Conservation (phyloP, 2,113 vertebrate species). For the Ageneiosus marmoratus region DNA sequence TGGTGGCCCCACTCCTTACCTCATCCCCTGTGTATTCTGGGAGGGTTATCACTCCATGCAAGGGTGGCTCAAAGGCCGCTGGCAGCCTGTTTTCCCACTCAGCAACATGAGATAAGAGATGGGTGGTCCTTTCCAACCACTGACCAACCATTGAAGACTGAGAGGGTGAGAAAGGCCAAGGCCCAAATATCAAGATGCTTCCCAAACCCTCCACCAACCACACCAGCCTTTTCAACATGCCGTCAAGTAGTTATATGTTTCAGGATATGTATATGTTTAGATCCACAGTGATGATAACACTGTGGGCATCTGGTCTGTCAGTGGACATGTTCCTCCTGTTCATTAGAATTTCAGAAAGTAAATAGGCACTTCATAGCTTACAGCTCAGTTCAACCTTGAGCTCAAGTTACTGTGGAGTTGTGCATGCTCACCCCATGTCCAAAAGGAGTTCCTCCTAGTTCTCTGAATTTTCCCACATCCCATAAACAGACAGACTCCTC, state of each 20-base stretch:
- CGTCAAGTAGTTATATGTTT: background rate
- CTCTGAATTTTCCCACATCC: background rate
- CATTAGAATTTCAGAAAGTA: slow-evolving; percentile 10
- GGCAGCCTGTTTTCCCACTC: slow-evolving; percentile 28
- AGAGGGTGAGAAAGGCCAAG: background rate
- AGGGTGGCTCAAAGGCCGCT: slow-evolving; percentile 37
- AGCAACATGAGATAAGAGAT: slow-evolving; percentile 29
- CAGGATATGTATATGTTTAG: slow-evolving; percentile 18
- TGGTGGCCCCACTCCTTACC: slow-evolving; percentile 10
- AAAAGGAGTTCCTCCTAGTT: background rate
- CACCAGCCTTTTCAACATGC: slow-evolving; percentile 8
- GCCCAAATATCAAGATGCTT: slow-evolving; percentile 17
- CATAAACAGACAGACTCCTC: background rate
- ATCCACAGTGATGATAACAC: background rate
- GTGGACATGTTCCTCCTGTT: slow-evolving; percentile 9
- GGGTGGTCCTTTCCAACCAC: slow-evolving; percentile 12
- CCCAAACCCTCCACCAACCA: slow-evolving; percentile 19
- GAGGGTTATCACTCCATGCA: slow-evolving; percentile 42
- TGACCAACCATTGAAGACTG: background rate
- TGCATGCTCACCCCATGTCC: background rate
- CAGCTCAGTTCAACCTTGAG: slow-evolving; percentile 6
- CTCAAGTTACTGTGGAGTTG: slow-evolving; percentile 14
- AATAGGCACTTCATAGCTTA: slow-evolving; percentile 21
- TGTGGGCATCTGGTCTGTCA: background rate
- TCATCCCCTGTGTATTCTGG: slow-evolving; percentile 14